Conservation (phyloP, 2,113 vertebrate genomes). For the Rhynchomys soricoides region DNA sequence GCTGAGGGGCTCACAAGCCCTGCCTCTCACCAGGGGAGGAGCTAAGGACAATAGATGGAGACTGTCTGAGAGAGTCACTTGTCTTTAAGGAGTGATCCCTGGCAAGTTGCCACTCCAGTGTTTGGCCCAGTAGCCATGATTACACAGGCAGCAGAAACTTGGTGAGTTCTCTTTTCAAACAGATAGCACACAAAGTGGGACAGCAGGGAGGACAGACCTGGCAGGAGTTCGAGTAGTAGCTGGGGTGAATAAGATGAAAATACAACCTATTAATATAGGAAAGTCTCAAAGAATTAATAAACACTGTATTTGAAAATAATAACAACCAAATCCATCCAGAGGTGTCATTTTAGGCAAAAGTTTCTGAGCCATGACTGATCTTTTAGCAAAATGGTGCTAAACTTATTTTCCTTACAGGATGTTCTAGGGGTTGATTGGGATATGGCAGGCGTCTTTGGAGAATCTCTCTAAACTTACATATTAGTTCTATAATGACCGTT, state of each 20-base stretch:
- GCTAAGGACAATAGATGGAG: not conserved
- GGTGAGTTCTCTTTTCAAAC: not conserved
- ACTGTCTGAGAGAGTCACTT: not conserved
- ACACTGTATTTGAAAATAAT: not conserved
- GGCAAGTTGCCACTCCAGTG: not conserved
- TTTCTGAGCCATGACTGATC: not conserved
- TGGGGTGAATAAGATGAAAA: not conserved
- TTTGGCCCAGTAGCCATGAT: not conserved
- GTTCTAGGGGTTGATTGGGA: not conserved
- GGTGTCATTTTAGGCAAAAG: not conserved
- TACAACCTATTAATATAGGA: not conserved
- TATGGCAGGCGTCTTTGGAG: not conserved
- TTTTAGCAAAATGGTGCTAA: not conserved
- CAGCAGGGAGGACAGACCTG: not conserved
- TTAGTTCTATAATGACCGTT: not conserved
- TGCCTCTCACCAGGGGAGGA: not conserved
- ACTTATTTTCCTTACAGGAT: not conserved
- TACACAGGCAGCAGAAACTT: not conserved
- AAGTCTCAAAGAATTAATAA: no score
- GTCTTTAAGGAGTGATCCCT: not conserved
- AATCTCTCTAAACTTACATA: not conserved
- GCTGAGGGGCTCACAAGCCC: not conserved
- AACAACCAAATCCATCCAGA: not conserved
- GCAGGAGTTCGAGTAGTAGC: no score
- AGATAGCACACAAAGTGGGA: not conserved